Conservation (phyloP, 1,140 invertebrate genomes). For the Delia radicum region DNA sequence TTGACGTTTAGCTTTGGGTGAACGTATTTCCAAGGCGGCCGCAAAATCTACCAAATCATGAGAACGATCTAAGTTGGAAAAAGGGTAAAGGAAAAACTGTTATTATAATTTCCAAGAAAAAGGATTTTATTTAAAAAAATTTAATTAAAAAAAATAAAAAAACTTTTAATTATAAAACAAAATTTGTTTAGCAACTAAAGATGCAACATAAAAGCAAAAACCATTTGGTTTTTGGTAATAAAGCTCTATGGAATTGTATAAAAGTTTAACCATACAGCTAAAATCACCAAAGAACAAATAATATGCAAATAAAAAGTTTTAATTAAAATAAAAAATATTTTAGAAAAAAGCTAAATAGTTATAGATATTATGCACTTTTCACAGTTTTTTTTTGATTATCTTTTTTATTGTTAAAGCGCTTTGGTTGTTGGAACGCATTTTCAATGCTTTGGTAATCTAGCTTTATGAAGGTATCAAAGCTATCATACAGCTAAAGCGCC, state of each 20-base stretch:
- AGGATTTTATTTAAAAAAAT: slow-evolving; percentile 2
- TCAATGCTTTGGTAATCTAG: slow-evolving; percentile 91
- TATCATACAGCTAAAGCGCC: slow-evolving; percentile 96
- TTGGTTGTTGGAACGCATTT: slow-evolving; percentile 29
- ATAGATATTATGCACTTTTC: not conserved
- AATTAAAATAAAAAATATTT: slow-evolving; percentile 35
- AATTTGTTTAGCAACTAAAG: slow-evolving; percentile 11
- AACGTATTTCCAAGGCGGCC: slow-evolving; percentile 46
- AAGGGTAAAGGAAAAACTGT: not conserved
- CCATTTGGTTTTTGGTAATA: slow-evolving; percentile 57
- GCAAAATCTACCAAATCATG: slow-evolving; percentile 51
- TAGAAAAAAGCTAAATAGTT: slow-evolving; percentile 8
- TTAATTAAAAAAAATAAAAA: not conserved
- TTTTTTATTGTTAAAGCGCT: not conserved
- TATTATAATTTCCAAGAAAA: not conserved
- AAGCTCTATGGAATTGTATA: slow-evolving; percentile 52
- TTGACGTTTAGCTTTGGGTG: slow-evolving; percentile 46
- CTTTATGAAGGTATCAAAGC: slow-evolving; percentile 75
- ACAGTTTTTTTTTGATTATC: not conserved
- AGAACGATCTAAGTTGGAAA: slow-evolving; percentile 41
- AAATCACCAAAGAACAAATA: slow-evolving; percentile 57
- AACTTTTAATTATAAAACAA: not conserved
- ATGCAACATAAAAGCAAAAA: slow-evolving; percentile 44
- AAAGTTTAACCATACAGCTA: slow-evolving; percentile 53
- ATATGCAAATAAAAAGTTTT: slow-evolving; percentile 40